These are phyloP conservation scores for Prunella himalayana DNA, from an alignment of 2,113 vertebrate genomes.

Conservation along the genomic window DNA sequence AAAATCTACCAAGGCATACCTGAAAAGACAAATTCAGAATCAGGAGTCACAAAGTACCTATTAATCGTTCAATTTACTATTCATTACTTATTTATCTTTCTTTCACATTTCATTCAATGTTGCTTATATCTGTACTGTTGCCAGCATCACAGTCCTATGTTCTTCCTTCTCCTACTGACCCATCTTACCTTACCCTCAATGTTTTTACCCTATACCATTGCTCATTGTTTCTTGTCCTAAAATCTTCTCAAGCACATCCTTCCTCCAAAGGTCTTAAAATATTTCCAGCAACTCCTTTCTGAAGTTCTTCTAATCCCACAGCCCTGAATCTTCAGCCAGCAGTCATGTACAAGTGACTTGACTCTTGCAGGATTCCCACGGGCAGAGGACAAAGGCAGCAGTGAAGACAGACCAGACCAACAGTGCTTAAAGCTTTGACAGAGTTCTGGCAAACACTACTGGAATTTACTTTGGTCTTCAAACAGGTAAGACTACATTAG, in stretches of 20 bases:
- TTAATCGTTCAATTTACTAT: background rate
- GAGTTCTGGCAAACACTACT: background rate
- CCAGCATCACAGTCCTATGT: background rate
- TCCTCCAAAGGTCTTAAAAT: background rate
- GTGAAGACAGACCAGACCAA: background rate
- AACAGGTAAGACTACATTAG: background rate
- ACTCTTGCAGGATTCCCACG: background rate
- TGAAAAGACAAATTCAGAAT: constrained; percentile 59
- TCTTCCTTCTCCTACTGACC: background rate
- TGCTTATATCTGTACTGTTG: background rate
- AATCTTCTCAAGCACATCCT: background rate
- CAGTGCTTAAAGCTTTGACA: background rate
- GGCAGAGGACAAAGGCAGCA: background rate
- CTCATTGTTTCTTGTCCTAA: background rate
- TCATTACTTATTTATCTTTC: background rate
- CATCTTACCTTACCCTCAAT: background rate
- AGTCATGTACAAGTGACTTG: background rate
- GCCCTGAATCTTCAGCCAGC: background rate
- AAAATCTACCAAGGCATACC: constrained; percentile 95
- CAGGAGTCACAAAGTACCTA: background rate
- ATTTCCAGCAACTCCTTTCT: background rate
- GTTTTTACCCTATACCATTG: background rate
- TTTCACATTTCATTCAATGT: background rate
- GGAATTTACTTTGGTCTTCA: background rate
- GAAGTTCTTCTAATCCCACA: background rate